These are phyloP conservation scores for Arenicola marina DNA, from an alignment of 2,888 invertebrate genomes.

Conservation along the genomic window DNA sequence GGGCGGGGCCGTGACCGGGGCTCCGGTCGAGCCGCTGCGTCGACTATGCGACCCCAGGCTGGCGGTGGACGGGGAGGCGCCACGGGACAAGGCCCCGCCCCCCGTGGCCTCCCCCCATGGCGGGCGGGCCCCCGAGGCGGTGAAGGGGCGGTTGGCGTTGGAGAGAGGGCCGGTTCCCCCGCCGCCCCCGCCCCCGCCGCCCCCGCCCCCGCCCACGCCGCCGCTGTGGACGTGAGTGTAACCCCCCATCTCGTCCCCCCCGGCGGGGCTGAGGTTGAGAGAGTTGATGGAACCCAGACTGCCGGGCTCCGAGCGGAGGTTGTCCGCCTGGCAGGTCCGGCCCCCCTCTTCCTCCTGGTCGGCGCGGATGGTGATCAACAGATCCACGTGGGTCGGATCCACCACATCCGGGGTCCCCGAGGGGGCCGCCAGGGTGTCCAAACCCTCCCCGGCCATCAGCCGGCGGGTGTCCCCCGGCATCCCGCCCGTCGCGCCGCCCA, in stretches of 20 bases:
- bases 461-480: neutral
- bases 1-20: neutral
- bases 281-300: slow-evolving; percentile 21
- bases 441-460: neutral
- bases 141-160: slow-evolving; percentile 6
- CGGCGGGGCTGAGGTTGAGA: slow-evolving; percentile 16
- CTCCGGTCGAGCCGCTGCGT: neutral
- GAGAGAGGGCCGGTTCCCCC: slow-evolving; percentile 5
- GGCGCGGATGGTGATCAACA: slow-evolving; percentile 34
- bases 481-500: neutral
- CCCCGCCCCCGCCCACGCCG: neutral
- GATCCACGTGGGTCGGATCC: slow-evolving; percentile 33
- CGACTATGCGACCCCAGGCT: neutral
- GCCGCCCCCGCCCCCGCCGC: neutral
- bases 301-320: slow-evolving; percentile 18
- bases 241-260: slow-evolving; percentile 3
- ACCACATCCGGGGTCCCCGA: neutral
- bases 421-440: neutral
- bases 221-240: neutral
- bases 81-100: no score
- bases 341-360: slow-evolving; percentile 22
- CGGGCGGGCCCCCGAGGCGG: neutral
- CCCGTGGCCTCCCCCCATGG: no score
- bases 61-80: neutral
- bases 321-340: neutral